phyloP scores from a whole-genome alignment of 1,140 invertebrate genomes.

The Leptopilina clavipes region DNA sequence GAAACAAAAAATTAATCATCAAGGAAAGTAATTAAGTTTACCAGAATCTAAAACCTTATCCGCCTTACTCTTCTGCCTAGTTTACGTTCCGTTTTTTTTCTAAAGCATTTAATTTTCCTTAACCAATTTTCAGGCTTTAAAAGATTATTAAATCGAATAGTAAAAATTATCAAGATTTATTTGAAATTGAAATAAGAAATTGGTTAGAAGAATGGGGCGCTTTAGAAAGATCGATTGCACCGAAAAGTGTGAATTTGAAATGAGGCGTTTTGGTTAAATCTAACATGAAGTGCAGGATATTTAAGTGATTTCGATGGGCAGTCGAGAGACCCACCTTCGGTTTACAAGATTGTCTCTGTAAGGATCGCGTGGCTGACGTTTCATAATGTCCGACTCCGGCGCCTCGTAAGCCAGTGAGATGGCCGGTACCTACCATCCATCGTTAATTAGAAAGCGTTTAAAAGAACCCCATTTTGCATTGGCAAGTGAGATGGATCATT shows the following conservation, averaged over 20 bases:
- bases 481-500: conserved; percentile 9
- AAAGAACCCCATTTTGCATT: conserved; percentile 7
- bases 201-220: background rate
- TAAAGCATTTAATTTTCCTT: conserved; percentile 13
- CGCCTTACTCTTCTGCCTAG: background rate
- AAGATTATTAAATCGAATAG: background rate
- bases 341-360: conserved; percentile 96
- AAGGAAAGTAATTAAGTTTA: background rate
- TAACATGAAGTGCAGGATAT: conserved; percentile 50
- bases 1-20: background rate
- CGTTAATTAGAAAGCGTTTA: conserved; percentile 71
- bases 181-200: background rate
- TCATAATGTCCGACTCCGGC: conserved; percentile 98
- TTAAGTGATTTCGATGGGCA: conserved; percentile 62
- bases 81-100: background rate
- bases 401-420: conserved; percentile 97
- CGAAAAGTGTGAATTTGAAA: background rate
- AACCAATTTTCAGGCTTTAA: background rate
- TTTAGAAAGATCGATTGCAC: background rate
- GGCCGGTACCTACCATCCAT: conserved; percentile 88
- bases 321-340: conserved; percentile 82
- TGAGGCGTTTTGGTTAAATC: conserved; percentile 12
- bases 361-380: conserved; percentile 94
- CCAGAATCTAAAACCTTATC: background rate
- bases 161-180: background rate